Evolutionary conservation across 2,888 invertebrate species (phyloP), one percentile per base, ranked within the genome.

Genomic region (Pyralis farinalis): DNA sequence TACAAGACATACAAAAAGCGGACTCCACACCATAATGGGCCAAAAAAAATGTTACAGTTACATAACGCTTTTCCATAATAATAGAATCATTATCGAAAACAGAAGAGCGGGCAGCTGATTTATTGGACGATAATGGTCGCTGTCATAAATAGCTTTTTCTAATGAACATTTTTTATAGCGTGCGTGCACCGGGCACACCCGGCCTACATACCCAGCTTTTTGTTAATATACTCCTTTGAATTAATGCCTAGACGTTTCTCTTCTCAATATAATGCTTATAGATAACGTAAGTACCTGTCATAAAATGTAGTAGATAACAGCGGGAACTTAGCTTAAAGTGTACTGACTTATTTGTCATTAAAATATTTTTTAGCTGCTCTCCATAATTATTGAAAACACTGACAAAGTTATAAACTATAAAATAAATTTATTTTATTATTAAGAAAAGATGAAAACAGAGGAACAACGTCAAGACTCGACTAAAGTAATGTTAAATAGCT

Each of bases 21-120:
- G 4, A 36, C 46, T 82, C 86, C 75, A 74, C 56, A 68, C 44
- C 63, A 44, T 34, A 25, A 27, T 43, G 63, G 20, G 62, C 27
- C 27, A 66, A 81, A 82, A 47, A 78, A 81, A 86, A 83, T 80
- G 83, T 81, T 84, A 85, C 88, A 87, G 88, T 87, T 86, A 87
- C 83, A 84, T 82, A 86, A 87, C 86, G 85, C 84, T 85, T 88
- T 86, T 84, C 88, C 86, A 84, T 88, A 87, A 88, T 87, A 88
- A 88, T 88, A 87, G 88, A 88, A 88, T 88, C 87, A 88, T 88
- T 87, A 87, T 87, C 80, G 86, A 87, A 87, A 88, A 87, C 88
- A 88, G 88, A 87, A 88, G 87, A 88, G 85, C 78, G 86, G 86
- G 80, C 88, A 87, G 88, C 88, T 88, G 88, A 88, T 88, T 88